A percentile compares a stretch with the other conserved stretches of the same genome.
These are phyloP conservation scores for Clistopyga incitator DNA, from an alignment of 2,888 invertebrate species.

Conservation along the genomic window DNA sequence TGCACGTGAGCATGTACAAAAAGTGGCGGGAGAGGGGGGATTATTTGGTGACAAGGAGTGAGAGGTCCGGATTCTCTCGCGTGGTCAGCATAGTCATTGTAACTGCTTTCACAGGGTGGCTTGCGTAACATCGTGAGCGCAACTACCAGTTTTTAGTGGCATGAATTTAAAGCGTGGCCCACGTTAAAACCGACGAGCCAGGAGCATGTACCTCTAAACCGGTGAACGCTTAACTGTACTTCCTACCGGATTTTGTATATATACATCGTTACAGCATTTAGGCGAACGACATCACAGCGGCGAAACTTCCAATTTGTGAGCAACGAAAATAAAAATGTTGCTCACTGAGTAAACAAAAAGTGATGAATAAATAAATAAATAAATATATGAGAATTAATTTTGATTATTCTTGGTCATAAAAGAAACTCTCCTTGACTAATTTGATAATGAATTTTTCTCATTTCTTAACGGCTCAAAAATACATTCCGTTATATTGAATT, in stretches of 20 bases:
- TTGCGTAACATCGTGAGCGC: conserved; percentile 49
- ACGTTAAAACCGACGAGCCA: conserved; percentile 6
- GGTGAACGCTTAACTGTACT: conserved; percentile 43
- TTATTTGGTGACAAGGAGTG: neutral
- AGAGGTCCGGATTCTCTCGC: conserved; percentile 32
- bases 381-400: neutral
- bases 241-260: conserved; percentile 1
- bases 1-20: neutral
- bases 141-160: conserved; percentile 57
- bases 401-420: neutral
- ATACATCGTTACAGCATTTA: conserved; percentile 10
- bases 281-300: neutral
- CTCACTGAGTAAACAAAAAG: neutral
- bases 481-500: no score
- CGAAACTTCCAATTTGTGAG: neutral
- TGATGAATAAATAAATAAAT: neutral
- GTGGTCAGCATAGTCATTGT: neutral
- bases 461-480: no score
- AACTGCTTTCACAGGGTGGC: conserved; percentile 47
- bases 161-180: conserved; percentile 67
- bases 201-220: conserved; percentile 9
- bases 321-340: neutral
- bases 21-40: neutral
- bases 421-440: no score
- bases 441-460: no score